Evolutionary conservation across 2,797 vertebrate species (phyloP).

Genomic region (Falco berigora): DNA sequence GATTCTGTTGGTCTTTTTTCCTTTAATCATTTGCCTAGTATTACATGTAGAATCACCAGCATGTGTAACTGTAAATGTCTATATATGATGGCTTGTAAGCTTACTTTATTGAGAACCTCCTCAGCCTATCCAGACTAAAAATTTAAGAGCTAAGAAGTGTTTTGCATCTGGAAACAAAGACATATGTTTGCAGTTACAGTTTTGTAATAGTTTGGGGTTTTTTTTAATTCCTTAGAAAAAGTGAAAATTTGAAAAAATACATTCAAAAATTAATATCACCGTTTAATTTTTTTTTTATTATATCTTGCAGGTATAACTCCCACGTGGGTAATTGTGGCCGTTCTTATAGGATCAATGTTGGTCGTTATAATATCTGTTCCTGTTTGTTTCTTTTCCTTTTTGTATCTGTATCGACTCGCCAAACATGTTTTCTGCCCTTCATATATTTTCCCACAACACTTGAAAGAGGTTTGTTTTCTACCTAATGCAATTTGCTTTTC

Average conservation of each 20-base stretch:
- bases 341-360: conserved; percentile 43
- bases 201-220: neutral
- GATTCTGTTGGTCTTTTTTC: neutral
- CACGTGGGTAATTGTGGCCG: conserved; percentile 8
- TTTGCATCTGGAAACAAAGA: neutral
- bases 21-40: neutral
- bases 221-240: neutral
- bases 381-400: neutral
- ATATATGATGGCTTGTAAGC: neutral
- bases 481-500: neutral
- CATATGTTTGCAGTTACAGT: neutral
- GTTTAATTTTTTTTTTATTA: neutral
- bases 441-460: conserved; percentile 69
- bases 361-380: neutral
- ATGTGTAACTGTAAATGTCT: neutral
- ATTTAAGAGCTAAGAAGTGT: neutral
- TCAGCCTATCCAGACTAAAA: neutral
- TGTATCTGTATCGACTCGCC: conserved; percentile 38
- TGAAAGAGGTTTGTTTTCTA: conserved; percentile 74
- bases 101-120: neutral
- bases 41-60: neutral
- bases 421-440: conserved; percentile 54
- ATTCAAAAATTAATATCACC: neutral
- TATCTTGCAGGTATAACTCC: conserved; percentile 46
- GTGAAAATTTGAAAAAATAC: neutral